Base-by-base conservation (phyloP, 2,888 invertebrate genomes). In the Gryllus longicercus region DNA sequence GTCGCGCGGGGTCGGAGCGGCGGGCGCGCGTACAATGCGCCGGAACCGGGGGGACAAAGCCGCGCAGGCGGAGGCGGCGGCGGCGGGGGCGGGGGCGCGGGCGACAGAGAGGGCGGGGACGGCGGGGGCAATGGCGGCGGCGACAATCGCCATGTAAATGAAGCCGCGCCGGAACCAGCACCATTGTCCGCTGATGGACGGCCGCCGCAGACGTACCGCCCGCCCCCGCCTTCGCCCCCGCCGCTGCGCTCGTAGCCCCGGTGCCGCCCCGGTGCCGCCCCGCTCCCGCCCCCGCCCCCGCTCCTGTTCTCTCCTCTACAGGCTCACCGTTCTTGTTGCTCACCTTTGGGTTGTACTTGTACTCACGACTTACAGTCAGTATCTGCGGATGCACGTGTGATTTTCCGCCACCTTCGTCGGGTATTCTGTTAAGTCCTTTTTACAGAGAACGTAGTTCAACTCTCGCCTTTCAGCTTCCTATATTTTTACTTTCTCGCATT, bases 61-160 rank as follows among this genome's bases (percentile, higher is more conserved):
- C 63, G 14, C 63, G 63, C 63, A n/a, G 63, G 11, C 11, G n/a
- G 63, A 63, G 25, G 25, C 25, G 38, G 38, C 38, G 38, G 38
- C 18, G 63, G 14, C 63, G 12, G 14, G 1, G 63, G 63, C 63
- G 63, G n/a, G 63, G 8, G n/a, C n/a, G 63, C 5, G 63, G 63
- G 16, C 16, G n/a, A 14, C 63, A n/a, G 63, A 18, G 14, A n/a
- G 63, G 63, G 11, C 63, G 63, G n/a, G 63, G 63, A 5, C n/a
- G 63, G 63, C 63, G n/a, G 63, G 4, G 63, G 63, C 63, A 18
- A 14, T 3, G 63, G 16, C 3, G 63, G n/a, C 63, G 63, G 63
- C 63, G n/a, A 63, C 63, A 63, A 63, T 63, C 63, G 63, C 63
- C 63, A 63, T 63, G 63, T 63, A 63, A 63, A 63, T 63, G 63